Conservation (phyloP, 1,140 invertebrate species). For the Caerostris extrusa region DNA sequence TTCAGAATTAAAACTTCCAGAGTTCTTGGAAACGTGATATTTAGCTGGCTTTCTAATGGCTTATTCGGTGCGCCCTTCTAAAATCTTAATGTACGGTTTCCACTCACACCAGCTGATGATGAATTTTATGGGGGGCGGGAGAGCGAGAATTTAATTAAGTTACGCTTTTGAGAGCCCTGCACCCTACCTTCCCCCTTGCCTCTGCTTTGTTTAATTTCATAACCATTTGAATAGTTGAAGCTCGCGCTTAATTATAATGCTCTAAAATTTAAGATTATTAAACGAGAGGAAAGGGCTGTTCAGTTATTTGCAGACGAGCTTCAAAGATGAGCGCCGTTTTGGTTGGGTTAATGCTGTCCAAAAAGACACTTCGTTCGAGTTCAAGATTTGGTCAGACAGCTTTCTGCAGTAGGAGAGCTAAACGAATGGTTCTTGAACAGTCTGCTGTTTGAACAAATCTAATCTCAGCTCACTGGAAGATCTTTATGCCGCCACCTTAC, state of each 20-base stretch:
- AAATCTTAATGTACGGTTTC: not conserved
- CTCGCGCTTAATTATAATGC: conserved; percentile 1
- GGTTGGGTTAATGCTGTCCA: too few relatives aligned
- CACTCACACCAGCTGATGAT: not conserved
- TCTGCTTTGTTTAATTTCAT: not conserved
- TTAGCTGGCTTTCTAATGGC: not conserved
- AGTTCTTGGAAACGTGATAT: not conserved
- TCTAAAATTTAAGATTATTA: not conserved
- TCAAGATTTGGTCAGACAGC: too few relatives aligned
- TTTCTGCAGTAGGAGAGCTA: too few relatives aligned
- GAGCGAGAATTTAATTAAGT: not conserved
- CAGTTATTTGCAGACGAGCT: not conserved
- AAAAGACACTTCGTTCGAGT: too few relatives aligned
- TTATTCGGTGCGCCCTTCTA: not conserved
- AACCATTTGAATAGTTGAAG: not conserved
- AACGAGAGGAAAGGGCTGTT: not conserved
- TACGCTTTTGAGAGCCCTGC: not conserved
- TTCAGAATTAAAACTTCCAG: not conserved
- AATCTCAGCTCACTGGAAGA: too few relatives aligned
- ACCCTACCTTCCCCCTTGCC: too few relatives aligned
- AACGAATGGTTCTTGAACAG: too few relatives aligned
- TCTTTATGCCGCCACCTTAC: too few relatives aligned
- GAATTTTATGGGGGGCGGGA: not conserved
- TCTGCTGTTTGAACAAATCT: too few relatives aligned
- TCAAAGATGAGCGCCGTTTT: not conserved